phyloP scores from a whole-genome alignment of 2,888 invertebrate species.

The Uropetala carovei region DNA sequence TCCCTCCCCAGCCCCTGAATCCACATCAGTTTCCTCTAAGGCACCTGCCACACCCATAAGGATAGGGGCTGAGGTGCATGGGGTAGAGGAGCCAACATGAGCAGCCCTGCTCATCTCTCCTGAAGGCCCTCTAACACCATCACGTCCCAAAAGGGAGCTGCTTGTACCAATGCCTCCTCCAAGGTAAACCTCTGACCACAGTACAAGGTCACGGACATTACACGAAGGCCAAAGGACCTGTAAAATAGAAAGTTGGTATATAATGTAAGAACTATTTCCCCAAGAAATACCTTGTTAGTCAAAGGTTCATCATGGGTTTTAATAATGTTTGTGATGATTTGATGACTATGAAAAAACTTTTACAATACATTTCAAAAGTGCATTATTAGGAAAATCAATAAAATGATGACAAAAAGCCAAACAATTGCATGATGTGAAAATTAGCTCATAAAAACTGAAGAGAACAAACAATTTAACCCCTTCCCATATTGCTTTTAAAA shows the following conservation, averaged over 20 bases:
- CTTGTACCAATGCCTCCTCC: slow-evolving; percentile 75
- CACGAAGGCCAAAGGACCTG: slow-evolving; percentile 92
- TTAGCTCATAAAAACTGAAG: no score
- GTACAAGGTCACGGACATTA: slow-evolving; percentile 87
- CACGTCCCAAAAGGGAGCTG: slow-evolving; percentile 65
- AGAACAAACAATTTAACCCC: no score
- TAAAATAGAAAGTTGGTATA: slow-evolving; percentile 66
- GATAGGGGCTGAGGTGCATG: slow-evolving; percentile 69
- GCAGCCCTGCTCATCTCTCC: slow-evolving; percentile 72
- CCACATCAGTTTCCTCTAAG: slow-evolving; percentile 32
- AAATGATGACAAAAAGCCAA: no score
- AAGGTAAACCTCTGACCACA: slow-evolving; percentile 92
- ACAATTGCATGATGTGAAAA: no score
- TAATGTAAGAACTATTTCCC: no score
- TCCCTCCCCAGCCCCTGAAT: slow-evolving; percentile 1
- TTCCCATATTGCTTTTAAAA: no score
- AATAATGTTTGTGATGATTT: no score
- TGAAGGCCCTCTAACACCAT: slow-evolving; percentile 69
- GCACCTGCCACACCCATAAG: slow-evolving; percentile 76
- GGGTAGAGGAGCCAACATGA: slow-evolving; percentile 71
- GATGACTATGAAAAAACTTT: no score
- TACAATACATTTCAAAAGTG: no score
- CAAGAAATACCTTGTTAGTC: no score
- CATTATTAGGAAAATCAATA: no score
- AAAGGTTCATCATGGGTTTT: no score